phyloP scores from a whole-genome alignment of 2,113 vertebrate species.

The Bettongia penicillata region DNA sequence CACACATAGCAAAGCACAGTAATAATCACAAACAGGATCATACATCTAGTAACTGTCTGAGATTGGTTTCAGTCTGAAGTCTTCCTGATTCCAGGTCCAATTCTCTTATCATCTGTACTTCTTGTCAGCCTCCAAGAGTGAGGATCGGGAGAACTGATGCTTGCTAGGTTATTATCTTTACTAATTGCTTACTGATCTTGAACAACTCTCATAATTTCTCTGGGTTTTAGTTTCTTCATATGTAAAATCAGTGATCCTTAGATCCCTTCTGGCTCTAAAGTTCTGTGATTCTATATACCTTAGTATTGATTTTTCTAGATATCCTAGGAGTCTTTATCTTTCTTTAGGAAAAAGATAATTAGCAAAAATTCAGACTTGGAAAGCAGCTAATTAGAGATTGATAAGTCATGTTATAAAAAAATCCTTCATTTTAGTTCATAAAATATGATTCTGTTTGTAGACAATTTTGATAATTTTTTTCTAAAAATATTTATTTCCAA shows the following conservation, averaged over 20 bases:
- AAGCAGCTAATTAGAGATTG: neutral
- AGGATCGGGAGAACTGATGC: neutral
- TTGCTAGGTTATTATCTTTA: neutral
- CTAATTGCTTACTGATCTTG: neutral
- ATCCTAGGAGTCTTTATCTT: neutral
- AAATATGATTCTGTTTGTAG: neutral
- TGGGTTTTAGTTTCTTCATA: neutral
- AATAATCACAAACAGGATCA: neutral
- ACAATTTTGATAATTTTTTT: neutral
- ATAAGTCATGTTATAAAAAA: neutral
- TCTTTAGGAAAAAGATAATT: neutral
- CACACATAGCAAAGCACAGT: neutral
- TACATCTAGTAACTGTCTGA: no score
- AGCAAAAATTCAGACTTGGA: neutral
- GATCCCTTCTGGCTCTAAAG: neutral
- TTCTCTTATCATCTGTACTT: neutral
- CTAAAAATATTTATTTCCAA: neutral
- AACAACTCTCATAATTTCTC: neutral
- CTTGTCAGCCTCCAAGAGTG: neutral
- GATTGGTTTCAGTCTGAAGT: neutral
- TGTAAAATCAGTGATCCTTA: neutral
- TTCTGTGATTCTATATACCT: neutral
- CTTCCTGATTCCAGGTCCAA: neutral
- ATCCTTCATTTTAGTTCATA: neutral
- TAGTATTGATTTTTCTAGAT: neutral